Evolutionary conservation across 1,140 invertebrate genomes (phyloP).

Genomic region (Scaptomyza graminum): DNA sequence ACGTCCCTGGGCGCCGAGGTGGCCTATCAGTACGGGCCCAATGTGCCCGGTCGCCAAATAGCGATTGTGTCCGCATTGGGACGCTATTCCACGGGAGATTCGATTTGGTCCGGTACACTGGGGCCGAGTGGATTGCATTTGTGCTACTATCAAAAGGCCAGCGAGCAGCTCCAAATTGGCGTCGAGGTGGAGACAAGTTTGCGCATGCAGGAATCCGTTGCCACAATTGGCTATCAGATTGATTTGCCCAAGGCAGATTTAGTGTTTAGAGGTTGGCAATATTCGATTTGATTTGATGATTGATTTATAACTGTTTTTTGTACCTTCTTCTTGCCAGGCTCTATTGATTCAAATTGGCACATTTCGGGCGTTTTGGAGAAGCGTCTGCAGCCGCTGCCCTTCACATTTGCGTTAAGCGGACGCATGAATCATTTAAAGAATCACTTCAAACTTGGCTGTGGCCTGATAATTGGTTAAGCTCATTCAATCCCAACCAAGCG

Average conservation of each 20-base stretch:
- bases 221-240: slow-evolving; percentile 97
- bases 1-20: slow-evolving; percentile 96
- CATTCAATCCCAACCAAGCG: slow-evolving; percentile 4
- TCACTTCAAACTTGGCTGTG: slow-evolving; percentile 94
- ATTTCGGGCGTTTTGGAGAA: slow-evolving; percentile 97
- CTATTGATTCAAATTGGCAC: slow-evolving; percentile 97
- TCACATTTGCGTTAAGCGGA: slow-evolving; percentile 96
- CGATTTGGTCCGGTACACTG: slow-evolving; percentile 89
- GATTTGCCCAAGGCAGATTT: slow-evolving; percentile 98
- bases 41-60: slow-evolving; percentile 94
- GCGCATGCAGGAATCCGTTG: slow-evolving; percentile 94
- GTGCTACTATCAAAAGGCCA: slow-evolving; percentile 97
- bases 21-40: slow-evolving; percentile 94
- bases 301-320: slow-evolving; percentile 4
- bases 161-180: slow-evolving; percentile 94
- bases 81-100: slow-evolving; percentile 87
- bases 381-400: slow-evolving; percentile 95
- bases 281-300: no score
- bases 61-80: slow-evolving; percentile 94
- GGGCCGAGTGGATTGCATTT: slow-evolving; percentile 93
- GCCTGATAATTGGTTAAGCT: slow-evolving; percentile 92
- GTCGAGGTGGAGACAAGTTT: slow-evolving; percentile 94
- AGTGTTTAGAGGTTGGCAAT: slow-evolving; percentile 93
- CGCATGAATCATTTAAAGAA: slow-evolving; percentile 96
- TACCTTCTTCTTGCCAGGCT: slow-evolving; percentile 87